Percentiles rank a stretch among this genome's conserved stretches.
These are phyloP conservation scores for Alligator mississippiensis DNA, from an alignment of 2,113 vertebrate genomes.

Conservation along the genomic window DNA sequence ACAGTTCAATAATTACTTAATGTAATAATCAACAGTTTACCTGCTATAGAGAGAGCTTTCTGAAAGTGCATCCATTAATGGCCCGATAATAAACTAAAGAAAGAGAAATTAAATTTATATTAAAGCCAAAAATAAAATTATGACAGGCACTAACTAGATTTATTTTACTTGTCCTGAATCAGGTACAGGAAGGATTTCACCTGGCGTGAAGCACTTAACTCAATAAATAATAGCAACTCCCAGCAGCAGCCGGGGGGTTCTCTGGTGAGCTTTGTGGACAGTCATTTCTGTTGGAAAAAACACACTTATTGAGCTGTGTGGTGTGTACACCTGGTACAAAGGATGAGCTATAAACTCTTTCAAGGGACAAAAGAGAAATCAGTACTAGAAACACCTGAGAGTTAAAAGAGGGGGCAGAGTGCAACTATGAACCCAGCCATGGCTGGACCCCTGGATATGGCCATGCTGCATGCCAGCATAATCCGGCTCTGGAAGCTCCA, in stretches of 20 bases:
- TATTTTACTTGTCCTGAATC: not conserved
- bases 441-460: no score
- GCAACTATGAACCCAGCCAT: not conserved
- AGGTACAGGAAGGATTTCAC: not conserved
- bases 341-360: not conserved
- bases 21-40: slow-evolving; percentile 69
- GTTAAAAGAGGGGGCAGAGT: not conserved
- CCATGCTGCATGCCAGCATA: no score
- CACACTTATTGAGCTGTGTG: not conserved
- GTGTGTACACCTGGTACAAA: not conserved
- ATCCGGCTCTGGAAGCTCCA: no score
- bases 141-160: not conserved
- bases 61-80: slow-evolving; percentile 91
- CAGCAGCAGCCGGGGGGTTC: not conserved
- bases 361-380: not conserved
- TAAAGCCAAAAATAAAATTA: not conserved
- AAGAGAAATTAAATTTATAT: not conserved
- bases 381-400: not conserved
- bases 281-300: not conserved
- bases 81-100: slow-evolving; percentile 87
- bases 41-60: slow-evolving; percentile 91
- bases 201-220: not conserved
- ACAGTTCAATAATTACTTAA: not conserved
- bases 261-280: not conserved
- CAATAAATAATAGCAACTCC: fast-evolving